A percentile compares a stretch with the other conserved stretches of the same genome.
phyloP scores from a whole-genome alignment of 2,888 invertebrate genomes.

The Heliconius ismenius region DNA sequence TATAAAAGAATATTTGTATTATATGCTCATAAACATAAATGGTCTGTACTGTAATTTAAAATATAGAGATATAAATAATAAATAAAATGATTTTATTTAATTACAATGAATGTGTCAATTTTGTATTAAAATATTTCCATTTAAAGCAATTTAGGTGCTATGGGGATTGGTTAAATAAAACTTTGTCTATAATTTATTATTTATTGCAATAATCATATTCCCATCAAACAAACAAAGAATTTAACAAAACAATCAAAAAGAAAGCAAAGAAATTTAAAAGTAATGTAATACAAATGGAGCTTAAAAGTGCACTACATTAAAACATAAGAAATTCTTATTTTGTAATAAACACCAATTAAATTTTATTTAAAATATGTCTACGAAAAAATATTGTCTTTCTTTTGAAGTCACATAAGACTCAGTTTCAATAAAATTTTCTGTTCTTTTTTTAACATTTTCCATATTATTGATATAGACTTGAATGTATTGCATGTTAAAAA shows the following conservation, averaged over 20 bases:
- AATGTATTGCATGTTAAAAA: constrained; percentile 37
- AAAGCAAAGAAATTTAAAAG: constrained; percentile 48
- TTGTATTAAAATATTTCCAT: background rate
- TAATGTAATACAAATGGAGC: constrained; percentile 29
- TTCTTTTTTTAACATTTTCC: constrained; percentile 28
- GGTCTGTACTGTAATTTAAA: no score
- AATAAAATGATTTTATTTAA: background rate
- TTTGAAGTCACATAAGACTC: constrained; percentile 51
- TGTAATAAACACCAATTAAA: constrained; percentile 1
- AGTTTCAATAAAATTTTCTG: constrained; percentile 29
- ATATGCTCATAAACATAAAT: no score
- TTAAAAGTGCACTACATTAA: constrained; percentile 32
- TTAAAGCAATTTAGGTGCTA: background rate
- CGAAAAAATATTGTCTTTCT: constrained; percentile 63
- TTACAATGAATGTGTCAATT: background rate
- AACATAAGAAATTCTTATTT: constrained; percentile 17
- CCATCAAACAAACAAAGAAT: constrained; percentile 61
- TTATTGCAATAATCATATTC: constrained; percentile 69
- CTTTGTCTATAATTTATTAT: constrained; percentile 49
- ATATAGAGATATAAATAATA: no score
- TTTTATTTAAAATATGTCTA: constrained; percentile 37
- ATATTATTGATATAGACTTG: constrained; percentile 54
- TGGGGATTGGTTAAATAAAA: constrained; percentile 21
- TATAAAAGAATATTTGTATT: no score
- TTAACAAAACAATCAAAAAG: constrained; percentile 61